Percentiles rank a stretch among this genome's conserved stretches.
phyloP scores from a whole-genome alignment of 2,888 invertebrate genomes.

The Coelinius sp. region DNA sequence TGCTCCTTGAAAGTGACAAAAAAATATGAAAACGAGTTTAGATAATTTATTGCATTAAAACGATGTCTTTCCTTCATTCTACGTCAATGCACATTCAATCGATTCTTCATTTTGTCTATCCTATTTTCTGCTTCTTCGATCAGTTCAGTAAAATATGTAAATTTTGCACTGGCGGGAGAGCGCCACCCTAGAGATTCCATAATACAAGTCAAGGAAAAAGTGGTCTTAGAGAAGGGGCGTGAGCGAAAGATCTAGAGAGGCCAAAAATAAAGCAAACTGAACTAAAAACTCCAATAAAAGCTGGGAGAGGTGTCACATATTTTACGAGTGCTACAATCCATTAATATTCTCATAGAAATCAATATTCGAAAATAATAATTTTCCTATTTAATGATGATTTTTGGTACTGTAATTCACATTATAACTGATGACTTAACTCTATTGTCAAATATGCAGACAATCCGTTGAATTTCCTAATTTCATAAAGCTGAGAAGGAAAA shows the following conservation, averaged over 20 bases:
- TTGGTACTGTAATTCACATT: too few species aligned
- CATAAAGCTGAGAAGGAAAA: neutral
- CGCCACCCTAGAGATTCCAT: slow-evolving; percentile 21
- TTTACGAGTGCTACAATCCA: slow-evolving; percentile 21
- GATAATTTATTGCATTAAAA: too few species aligned
- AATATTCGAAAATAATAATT: neutral
- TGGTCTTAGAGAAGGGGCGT: slow-evolving; percentile 45
- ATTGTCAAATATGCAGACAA: too few species aligned
- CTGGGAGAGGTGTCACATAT: slow-evolving; percentile 15
- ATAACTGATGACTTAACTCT: too few species aligned
- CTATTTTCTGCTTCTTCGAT: neutral
- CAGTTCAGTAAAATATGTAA: slow-evolving; percentile 64
- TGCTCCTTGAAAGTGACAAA: too few species aligned
- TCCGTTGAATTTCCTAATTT: neutral
- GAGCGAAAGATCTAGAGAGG: slow-evolving; percentile 63
- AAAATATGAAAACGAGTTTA: too few species aligned
- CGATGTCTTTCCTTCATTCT: neutral
- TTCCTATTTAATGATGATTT: neutral
- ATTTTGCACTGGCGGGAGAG: slow-evolving; percentile 50
- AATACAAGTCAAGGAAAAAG: slow-evolving; percentile 8
- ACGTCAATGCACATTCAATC: neutral
- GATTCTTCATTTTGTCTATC: neutral
- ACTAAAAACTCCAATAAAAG: slow-evolving; percentile 25
- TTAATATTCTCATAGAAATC: slow-evolving; percentile 32
- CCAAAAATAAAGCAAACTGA: slow-evolving; percentile 57